Conservation (phyloP, 2,797 vertebrate genomes). For the Esox masquinongy region DNA sequence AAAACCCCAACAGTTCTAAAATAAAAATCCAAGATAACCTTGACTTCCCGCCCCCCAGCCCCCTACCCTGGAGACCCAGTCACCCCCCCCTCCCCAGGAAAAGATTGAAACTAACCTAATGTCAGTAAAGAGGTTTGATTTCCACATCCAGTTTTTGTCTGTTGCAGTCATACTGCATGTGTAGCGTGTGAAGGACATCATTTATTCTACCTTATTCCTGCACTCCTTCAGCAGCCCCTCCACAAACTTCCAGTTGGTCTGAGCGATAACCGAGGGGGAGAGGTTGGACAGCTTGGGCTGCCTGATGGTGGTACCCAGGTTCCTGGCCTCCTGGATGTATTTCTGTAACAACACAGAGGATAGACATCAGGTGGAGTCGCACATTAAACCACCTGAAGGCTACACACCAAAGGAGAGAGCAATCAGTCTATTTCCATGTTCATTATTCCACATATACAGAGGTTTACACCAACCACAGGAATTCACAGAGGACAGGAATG, state of each 20-base stretch:
- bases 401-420: not conserved
- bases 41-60: no score
- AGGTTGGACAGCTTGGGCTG: conserved; percentile 98
- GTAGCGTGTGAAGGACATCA: no score
- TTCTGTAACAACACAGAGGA: conserved; percentile 75
- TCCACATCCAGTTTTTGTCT: not conserved
- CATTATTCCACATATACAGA: not conserved
- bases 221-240: conserved; percentile 97
- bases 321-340: conserved; percentile 98
- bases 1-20: no score
- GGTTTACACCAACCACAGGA: conserved; percentile 4
- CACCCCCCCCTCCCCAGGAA: no score
- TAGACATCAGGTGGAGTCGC: not conserved
- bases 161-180: not conserved
- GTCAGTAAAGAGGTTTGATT: not conserved
- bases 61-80: no score
- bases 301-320: conserved; percentile 92
- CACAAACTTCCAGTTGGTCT: conserved; percentile 99
- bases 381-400: not conserved
- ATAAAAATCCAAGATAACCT: no score
- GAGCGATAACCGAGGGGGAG: conserved; percentile 96
- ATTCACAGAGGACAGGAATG: not conserved
- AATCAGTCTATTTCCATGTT: not conserved
- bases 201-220: conserved; percentile 87
- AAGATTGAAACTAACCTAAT: not conserved